Percentiles rank a stretch among this genome's conserved stretches.
Conservation (phyloP, 2,113 vertebrate species). For the Notothenia coriiceps region DNA sequence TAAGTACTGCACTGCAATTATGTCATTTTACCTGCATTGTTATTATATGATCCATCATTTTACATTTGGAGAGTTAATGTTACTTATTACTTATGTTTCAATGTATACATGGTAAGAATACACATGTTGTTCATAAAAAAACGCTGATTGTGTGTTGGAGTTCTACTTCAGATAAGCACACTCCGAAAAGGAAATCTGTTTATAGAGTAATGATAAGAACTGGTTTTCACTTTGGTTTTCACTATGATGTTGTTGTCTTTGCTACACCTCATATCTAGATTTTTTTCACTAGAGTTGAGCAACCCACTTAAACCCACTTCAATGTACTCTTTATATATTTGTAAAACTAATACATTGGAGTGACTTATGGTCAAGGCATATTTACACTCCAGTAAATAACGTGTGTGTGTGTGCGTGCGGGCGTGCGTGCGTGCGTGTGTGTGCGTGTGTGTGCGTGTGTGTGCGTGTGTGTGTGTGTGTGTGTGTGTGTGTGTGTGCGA, state of each 20-base stretch:
- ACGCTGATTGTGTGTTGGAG: not conserved
- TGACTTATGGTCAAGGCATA: too few species aligned
- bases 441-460: conserved; percentile 5
- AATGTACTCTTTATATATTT: too few species aligned
- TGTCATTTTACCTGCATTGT: not conserved
- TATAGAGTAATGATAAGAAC: not conserved
- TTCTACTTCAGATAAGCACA: not conserved
- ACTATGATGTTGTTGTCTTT: not conserved
- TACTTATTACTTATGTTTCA: not conserved
- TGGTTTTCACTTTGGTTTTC: not conserved
- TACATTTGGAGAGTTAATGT: not conserved
- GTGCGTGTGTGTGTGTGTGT: not conserved
- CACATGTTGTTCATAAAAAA: not conserved
- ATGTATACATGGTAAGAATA: not conserved
- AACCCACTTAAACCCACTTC: too few species aligned
- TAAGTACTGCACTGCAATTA: not conserved
- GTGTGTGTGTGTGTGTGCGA: conserved; percentile 2
- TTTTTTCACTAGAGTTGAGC: too few species aligned
- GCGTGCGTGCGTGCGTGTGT: not conserved
- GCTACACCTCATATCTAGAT: not conserved
- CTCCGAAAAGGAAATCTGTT: not conserved
- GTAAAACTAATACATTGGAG: too few species aligned
- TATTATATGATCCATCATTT: not conserved
- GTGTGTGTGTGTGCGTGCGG: too few species aligned
- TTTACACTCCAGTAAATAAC: too few species aligned